Evolutionary conservation across 2,797 vertebrate species (phyloP), one percentile per base, ranked within the genome.

Genomic region (Psittacula echo): DNA sequence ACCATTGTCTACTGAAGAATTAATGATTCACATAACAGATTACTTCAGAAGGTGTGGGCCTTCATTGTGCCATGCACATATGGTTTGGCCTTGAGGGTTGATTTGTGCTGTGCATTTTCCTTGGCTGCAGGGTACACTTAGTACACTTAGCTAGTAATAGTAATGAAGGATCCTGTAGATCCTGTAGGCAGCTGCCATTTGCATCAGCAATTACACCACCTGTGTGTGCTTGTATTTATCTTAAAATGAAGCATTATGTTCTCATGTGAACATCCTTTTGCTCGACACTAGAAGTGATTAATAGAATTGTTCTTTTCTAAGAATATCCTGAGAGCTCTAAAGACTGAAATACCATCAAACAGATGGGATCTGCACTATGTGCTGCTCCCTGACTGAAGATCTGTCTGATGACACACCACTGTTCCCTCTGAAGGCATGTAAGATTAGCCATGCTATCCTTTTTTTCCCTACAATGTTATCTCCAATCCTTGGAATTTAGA

Each of bases 261-360:
- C 53, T 83, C 11, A 56, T 60, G 13, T 48, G 73, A 93, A 71
- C 48, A 83, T 76, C 61, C 22, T 77, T 94, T 90, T 86, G 39
- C 90, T 90, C 67, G n/a, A 86, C 77, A 88, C 56, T 84, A 80
- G n/a, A 84, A 92, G 70, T 86, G 34, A 86, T 86, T 83, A 93
- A 89, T 65, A 61, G 37, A 70, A 77, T 88, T 94, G 51, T 83
- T 92, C 48, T 92, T 90, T 93, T 77, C 62, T 89, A 75, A 90
- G 44, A 84, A 81, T 84, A 86, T 74, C 51, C 23, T 34, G 75
- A 89, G 66, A 78, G 16, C 78, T 81, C 64, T 90, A 62, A 95
- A 94, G 44, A 90, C 44, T 20, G 42, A 86, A 92, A 92, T 71
- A 44, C 44, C 48, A 45, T 66, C 77, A 70, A 94, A 67, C 39